A percentile compares a stretch with the other conserved stretches of the same genome.
phyloP scores from a whole-genome alignment of 2,113 vertebrate species.

The Phyllostomus discolor region DNA sequence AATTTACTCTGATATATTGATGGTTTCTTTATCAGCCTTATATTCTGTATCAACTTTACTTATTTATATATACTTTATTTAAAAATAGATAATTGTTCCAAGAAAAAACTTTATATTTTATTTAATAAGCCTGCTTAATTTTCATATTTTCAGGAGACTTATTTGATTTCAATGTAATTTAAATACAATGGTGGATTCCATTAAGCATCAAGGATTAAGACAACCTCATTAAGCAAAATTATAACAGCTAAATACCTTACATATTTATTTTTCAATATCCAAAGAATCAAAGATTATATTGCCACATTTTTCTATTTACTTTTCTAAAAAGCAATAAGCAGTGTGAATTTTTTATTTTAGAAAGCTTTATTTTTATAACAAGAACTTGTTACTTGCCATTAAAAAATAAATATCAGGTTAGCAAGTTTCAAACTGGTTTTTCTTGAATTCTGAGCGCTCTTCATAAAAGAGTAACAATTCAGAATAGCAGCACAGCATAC shows the following conservation, averaged over 20 bases:
- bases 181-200: conserved; percentile 58
- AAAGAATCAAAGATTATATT: conserved; percentile 31
- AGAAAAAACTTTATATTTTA: conserved; percentile 74
- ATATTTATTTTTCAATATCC: conserved; percentile 69
- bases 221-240: conserved; percentile 73
- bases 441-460: not conserved
- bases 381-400: not conserved
- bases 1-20: not conserved
- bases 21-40: not conserved
- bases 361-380: conserved; percentile 17
- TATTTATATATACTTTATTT: not conserved
- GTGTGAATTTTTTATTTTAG: not conserved
- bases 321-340: conserved; percentile 3
- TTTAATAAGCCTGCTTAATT: conserved; percentile 69
- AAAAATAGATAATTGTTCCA: conserved; percentile 67
- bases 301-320: conserved; percentile 3
- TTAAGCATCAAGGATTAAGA: conserved; percentile 73
- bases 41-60: not conserved
- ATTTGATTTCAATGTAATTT: conserved; percentile 72
- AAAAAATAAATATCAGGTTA: not conserved
- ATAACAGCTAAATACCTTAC: conserved; percentile 55
- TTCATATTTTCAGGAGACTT: conserved; percentile 73
- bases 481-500: not conserved
- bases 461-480: not conserved
- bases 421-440: not conserved